These are phyloP conservation scores for Acyrthosiphon pisum DNA, from an alignment of 1,140 invertebrate genomes.

Conservation along the genomic window DNA sequence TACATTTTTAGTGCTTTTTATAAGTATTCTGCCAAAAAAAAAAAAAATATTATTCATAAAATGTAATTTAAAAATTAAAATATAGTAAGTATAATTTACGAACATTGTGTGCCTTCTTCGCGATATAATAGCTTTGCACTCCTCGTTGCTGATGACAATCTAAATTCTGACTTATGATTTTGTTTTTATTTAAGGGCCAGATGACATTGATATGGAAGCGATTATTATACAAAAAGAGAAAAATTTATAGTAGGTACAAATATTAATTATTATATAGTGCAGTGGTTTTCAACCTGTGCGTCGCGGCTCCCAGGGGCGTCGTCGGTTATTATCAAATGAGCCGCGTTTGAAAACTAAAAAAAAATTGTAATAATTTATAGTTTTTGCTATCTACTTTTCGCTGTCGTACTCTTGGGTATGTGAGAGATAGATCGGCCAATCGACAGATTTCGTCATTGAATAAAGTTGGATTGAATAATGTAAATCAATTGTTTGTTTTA, in stretches of 20 bases:
- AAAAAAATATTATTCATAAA: not conserved
- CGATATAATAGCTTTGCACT: not conserved
- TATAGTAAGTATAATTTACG: not conserved
- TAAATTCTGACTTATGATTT: not conserved
- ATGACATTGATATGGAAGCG: not conserved
- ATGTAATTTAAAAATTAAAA: not conserved
- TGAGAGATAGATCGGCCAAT: too few species aligned
- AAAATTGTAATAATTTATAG: too few species aligned
- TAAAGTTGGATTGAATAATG: too few species aligned
- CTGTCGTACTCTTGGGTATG: too few species aligned
- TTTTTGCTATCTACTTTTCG: too few species aligned
- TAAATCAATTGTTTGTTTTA: too few species aligned
- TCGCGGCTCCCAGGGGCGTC: too few species aligned
- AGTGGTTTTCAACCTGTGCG: too few species aligned
- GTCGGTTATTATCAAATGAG: too few species aligned
- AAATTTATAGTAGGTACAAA: not conserved
- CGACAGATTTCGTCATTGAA: too few species aligned
- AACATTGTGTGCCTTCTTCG: not conserved
- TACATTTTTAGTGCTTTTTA: not conserved
- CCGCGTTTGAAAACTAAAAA: too few species aligned
- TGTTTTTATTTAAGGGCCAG: not conserved
- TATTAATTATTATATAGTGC: too few species aligned
- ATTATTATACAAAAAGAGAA: not conserved
- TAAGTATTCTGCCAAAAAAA: not conserved
- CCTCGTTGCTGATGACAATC: not conserved